phyloP scores from a whole-genome alignment of 1,140 invertebrate species.

The Episyrphus balteatus region DNA sequence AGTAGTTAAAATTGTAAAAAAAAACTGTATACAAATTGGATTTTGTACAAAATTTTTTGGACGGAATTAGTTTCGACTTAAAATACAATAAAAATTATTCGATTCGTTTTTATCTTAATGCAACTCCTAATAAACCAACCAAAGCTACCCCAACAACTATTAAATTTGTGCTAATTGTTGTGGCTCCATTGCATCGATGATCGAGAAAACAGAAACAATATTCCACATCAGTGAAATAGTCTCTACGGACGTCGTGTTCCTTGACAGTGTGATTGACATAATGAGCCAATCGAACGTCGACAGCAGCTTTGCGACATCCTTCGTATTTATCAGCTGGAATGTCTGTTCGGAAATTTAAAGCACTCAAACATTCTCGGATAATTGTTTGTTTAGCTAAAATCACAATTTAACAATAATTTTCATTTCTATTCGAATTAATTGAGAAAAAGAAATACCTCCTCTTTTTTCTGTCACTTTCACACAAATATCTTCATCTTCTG shows the following conservation, averaged over 20 bases:
- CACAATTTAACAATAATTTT: slow-evolving; percentile 6
- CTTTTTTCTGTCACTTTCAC: slow-evolving; percentile 81
- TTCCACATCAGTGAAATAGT: slow-evolving; percentile 70
- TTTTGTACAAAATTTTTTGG: too few relatives aligned
- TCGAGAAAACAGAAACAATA: slow-evolving; percentile 90
- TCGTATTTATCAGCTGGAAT: slow-evolving; percentile 88
- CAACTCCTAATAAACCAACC: too few relatives aligned
- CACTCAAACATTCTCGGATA: slow-evolving; percentile 76
- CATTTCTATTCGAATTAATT: not conserved
- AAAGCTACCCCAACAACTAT: too few relatives aligned
- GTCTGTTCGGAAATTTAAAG: slow-evolving; percentile 64
- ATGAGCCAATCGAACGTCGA: slow-evolving; percentile 66
- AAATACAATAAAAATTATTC: too few relatives aligned
- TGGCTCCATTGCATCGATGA: slow-evolving; percentile 66
- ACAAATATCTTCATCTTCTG: slow-evolving; percentile 75
- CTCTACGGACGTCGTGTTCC: slow-evolving; percentile 72
- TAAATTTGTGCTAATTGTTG: slow-evolving; percentile 15
- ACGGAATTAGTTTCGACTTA: too few relatives aligned
- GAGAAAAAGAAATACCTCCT: slow-evolving; percentile 51
- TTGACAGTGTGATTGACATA: slow-evolving; percentile 81
- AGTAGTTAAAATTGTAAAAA: too few relatives aligned
- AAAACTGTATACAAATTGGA: too few relatives aligned
- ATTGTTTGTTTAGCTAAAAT: slow-evolving; percentile 64
- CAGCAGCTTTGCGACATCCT: slow-evolving; percentile 70
- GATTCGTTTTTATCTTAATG: too few relatives aligned